Percentiles rank a stretch among this genome's conserved stretches.
Evolutionary conservation across 2,113 vertebrate species (phyloP).

Genomic region (Andinoacara biseriatus): DNA sequence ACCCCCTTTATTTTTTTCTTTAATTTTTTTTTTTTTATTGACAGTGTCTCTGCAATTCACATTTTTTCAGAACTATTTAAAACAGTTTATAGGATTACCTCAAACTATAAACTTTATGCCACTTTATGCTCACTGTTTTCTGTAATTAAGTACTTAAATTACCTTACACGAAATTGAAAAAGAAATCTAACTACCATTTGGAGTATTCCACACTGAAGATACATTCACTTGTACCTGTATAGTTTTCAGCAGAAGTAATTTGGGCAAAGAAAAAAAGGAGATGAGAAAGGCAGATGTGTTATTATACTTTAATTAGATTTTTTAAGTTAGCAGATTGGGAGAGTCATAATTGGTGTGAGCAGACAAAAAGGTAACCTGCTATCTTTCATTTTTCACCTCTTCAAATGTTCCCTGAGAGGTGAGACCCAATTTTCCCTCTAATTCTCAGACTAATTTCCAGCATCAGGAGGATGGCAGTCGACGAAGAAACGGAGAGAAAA

Average conservation of each 20-base stretch:
- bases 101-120: background rate
- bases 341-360: background rate
- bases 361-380: background rate
- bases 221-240: background rate
- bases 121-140: background rate
- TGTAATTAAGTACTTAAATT: background rate
- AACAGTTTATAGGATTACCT: background rate
- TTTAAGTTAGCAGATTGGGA: background rate
- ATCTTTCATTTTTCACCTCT: constrained; percentile 11
- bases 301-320: constrained; percentile 1
- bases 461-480: background rate
- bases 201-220: background rate
- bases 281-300: background rate
- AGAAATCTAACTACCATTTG: background rate
- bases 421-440: constrained; percentile 23
- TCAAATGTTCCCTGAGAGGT: constrained; percentile 25
- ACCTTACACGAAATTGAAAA: background rate
- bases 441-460: constrained; percentile 13
- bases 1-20: too few species aligned
- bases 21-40: too few species aligned
- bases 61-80: background rate
- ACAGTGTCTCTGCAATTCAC: background rate
- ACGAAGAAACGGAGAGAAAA: background rate
- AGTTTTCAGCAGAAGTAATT: background rate
- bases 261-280: background rate